Percentiles rank a stretch among this genome's conserved stretches.
Conservation (phyloP, 2,797 vertebrate genomes). For the Sebastes glaucus region DNA sequence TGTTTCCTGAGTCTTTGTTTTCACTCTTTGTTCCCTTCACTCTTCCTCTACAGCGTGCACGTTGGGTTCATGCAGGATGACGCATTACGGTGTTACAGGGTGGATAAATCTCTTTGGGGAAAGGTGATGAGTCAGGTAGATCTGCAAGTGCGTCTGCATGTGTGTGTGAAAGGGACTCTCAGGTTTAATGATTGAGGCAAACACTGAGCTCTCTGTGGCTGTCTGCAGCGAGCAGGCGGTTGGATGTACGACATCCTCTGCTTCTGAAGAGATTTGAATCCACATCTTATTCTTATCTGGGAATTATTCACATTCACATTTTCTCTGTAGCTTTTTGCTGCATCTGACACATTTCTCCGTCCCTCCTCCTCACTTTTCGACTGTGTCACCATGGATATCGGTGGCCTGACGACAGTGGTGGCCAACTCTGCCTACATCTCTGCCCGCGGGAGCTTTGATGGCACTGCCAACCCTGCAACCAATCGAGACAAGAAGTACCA, state of each 20-base stretch:
- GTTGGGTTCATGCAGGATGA: conserved; percentile 63
- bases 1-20: neutral
- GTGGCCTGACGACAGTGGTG: conserved; percentile 89
- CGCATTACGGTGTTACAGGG: conserved; percentile 77
- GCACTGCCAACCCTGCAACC: conserved; percentile 69
- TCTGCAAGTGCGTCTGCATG: conserved; percentile 64
- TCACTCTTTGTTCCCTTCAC: neutral
- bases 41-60: neutral
- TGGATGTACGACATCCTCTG: neutral
- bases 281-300: neutral
- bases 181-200: conserved; percentile 44
- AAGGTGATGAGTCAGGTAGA: conserved; percentile 85
- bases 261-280: conserved; percentile 9
- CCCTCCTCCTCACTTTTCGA: neutral
- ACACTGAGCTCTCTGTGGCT: conserved; percentile 28
- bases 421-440: conserved; percentile 93
- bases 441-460: conserved; percentile 86
- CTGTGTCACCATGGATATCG: conserved; percentile 85
- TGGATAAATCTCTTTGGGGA: conserved; percentile 77
- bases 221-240: conserved; percentile 6
- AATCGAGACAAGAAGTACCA: conserved; percentile 89
- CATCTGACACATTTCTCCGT: neutral
- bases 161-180: conserved; percentile 46
- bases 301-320: neutral
- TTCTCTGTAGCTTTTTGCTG: neutral